Base-by-base conservation (phyloP, 2,797 vertebrate genomes). In the Dipus sagitta region DNA sequence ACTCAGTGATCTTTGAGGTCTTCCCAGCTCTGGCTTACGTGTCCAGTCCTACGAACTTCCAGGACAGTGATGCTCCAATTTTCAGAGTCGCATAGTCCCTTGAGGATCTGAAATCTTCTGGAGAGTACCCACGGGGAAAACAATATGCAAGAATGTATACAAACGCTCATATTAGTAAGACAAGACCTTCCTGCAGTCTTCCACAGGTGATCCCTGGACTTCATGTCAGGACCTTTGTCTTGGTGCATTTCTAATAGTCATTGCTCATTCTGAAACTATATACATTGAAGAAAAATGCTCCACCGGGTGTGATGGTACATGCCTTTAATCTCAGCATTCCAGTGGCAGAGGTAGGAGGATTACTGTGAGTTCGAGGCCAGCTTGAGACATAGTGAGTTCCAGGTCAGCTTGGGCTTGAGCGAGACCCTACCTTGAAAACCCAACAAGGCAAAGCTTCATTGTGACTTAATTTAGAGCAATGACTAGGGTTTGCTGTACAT, bases 391-490 rank as follows among this genome's bases (percentile, higher is more conserved):
- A 11, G 47, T 47, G 47, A 47, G 47, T 47, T 47, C 47, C 10
- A 8, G 47, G 47, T 47, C 47, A 47, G 47, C 47, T 10, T 47
- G 47, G 47, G 7, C 47, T 47, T 7, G 47, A 47, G 47, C 9
- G 8, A 47, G 47, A 47, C 47, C 47, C 47, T 47, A 47, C 47
- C 47, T 47, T 47, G 47, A 47, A 47, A 47, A 9, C 6, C 47
- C 47, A 95, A 89, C 80, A 87, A 68, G 62, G 90, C 92, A 94
- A 90, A 75, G 34, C 70, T 47, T 94, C 80, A 93, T 95, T 90
- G 86, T 89, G 84, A 87, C 80, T 95, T 95, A 81, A 94, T 94
- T 95, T 93, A 94, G 93, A 93, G 58, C 47, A 74, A 80, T 82
- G 92, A 94, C 95, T 94, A 76, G 93, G 88, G 78, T 87, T 96